Evolutionary conservation across 2,113 vertebrate species (phyloP).

Genomic region (Eolophus roseicapilla): DNA sequence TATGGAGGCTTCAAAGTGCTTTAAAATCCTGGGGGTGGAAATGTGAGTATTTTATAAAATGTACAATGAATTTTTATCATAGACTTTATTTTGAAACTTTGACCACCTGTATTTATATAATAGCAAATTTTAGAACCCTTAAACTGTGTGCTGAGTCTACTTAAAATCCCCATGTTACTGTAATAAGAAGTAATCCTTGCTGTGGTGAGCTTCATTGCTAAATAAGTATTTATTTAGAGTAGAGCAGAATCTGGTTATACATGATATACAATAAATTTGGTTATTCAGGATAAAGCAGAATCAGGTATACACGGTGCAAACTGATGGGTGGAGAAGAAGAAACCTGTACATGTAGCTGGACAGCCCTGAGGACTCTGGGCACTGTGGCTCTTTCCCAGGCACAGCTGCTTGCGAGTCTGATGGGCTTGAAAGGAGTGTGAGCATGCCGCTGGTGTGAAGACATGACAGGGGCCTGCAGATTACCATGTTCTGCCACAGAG

Average conservation of each 20-base stretch:
- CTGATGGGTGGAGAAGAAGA: background rate
- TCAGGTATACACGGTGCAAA: rapidly evolving
- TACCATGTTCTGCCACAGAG: background rate
- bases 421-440: background rate
- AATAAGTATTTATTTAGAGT: background rate
- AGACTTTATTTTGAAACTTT: background rate
- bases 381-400: background rate
- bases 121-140: rapidly evolving
- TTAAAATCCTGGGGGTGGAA: background rate
- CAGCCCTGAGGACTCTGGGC: rapidly evolving
- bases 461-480: background rate
- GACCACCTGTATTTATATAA: background rate
- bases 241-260: background rate
- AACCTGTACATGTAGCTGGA: rapidly evolving
- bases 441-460: rapidly evolving
- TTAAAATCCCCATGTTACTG: rapidly evolving
- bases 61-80: background rate
- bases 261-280: background rate
- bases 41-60: background rate
- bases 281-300: background rate
- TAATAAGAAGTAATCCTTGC: background rate
- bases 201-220: background rate
- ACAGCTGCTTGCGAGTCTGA: background rate
- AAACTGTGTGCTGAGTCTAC: background rate
- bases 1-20: background rate